Conservation (phyloP, 2,888 invertebrate species). For the Tribolium freemani region DNA sequence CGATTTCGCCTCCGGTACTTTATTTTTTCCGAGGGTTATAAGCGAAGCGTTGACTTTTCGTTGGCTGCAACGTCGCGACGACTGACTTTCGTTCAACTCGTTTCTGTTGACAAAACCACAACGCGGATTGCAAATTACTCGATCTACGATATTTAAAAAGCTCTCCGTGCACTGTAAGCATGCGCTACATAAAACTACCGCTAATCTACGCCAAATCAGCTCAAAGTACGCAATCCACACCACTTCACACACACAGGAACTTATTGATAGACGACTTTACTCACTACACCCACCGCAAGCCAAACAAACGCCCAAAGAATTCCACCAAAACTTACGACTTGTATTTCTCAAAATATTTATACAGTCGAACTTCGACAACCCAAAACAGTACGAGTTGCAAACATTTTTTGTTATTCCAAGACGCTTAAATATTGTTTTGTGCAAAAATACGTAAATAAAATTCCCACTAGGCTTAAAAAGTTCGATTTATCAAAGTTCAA, state of each 20-base stretch:
- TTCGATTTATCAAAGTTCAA: too few relatives aligned
- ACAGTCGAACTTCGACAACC: too few relatives aligned
- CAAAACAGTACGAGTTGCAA: too few relatives aligned
- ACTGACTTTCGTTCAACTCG: slow-evolving; percentile 56
- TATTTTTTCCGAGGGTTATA: slow-evolving; percentile 41
- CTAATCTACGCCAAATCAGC: slow-evolving; percentile 14
- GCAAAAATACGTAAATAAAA: too few relatives aligned
- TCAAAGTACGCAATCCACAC: neutral
- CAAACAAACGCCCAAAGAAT: too few relatives aligned
- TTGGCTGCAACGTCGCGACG: slow-evolving; percentile 56
- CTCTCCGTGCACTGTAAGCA: slow-evolving; percentile 57
- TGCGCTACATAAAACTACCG: slow-evolving; percentile 47
- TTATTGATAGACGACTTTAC: slow-evolving; percentile 25
- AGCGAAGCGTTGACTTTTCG: slow-evolving; percentile 52
- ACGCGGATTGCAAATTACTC: slow-evolving; percentile 40
- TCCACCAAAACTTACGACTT: too few relatives aligned
- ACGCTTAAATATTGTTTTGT: too few relatives aligned
- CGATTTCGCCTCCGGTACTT: slow-evolving; percentile 48
- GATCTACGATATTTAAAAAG: slow-evolving; percentile 48
- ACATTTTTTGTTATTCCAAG: too few relatives aligned
- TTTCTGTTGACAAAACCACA: slow-evolving; percentile 62
- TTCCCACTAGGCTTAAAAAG: too few relatives aligned
- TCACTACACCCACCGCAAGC: neutral
- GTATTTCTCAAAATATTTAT: too few relatives aligned
- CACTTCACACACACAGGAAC: slow-evolving; percentile 26